Percentiles rank a stretch among this genome's conserved stretches.
These are phyloP conservation scores for Syngnathus rostellatus DNA, from an alignment of 2,797 vertebrate species.

Conservation along the genomic window DNA sequence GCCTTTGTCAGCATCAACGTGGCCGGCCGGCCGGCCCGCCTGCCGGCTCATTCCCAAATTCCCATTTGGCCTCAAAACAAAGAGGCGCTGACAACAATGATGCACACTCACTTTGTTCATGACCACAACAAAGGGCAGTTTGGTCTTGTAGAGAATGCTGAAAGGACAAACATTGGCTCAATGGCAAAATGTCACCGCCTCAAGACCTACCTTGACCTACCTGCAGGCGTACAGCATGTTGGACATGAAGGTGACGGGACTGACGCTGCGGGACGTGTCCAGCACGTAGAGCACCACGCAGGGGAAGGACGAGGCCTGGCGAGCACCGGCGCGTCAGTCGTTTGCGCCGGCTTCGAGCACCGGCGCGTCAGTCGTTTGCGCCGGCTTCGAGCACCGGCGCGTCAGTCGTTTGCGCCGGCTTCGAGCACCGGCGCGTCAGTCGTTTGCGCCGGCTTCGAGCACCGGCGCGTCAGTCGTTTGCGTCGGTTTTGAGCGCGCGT, in stretches of 20 bases:
- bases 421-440: not conserved
- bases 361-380: not conserved
- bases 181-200: no score
- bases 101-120: conserved; percentile 88
- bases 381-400: not conserved
- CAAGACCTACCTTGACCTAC: conserved; percentile 47
- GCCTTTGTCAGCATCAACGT: not conserved
- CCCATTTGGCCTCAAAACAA: no score
- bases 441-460: not conserved
- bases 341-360: not conserved
- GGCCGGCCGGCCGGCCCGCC: no score
- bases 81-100: no score
- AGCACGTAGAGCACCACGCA: conserved; percentile 91
- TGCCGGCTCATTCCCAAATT: no score
- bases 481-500: no score
- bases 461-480: not conserved
- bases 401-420: no score
- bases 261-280: conserved; percentile 93
- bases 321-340: not conserved
- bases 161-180: conserved; percentile 4
- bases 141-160: conserved; percentile 97
- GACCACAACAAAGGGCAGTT: conserved; percentile 89
- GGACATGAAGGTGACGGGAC: conserved; percentile 95
- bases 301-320: conserved; percentile 88
- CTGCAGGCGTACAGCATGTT: conserved; percentile 99